A percentile compares a stretch with the other conserved stretches of the same genome.
phyloP scores from a whole-genome alignment of 2,797 vertebrate genomes.

The Lophotriccus pileatus region DNA sequence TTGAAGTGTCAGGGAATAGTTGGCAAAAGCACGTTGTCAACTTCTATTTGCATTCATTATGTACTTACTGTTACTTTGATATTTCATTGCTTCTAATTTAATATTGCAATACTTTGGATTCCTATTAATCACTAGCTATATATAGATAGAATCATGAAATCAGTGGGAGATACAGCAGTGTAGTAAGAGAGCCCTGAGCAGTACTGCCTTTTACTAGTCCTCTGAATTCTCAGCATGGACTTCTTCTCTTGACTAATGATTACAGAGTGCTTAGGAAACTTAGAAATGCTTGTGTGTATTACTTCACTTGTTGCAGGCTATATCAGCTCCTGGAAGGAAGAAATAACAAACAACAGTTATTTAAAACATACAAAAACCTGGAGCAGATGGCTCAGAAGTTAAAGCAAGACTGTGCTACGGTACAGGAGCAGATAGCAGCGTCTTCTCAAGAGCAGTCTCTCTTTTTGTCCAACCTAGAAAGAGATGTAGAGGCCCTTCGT shows the following conservation, averaged over 20 bases:
- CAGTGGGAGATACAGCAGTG: background rate
- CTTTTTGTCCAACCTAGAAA: slow-evolving; percentile 71
- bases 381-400: slow-evolving; percentile 79
- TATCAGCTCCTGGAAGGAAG: slow-evolving; percentile 83
- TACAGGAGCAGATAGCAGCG: slow-evolving; percentile 73
- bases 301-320: slow-evolving; percentile 76
- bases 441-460: slow-evolving; percentile 76
- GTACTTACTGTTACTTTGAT: background rate
- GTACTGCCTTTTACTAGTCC: background rate
- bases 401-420: slow-evolving; percentile 70
- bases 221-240: background rate
- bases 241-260: background rate
- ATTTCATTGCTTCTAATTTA: background rate
- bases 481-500: slow-evolving; percentile 77
- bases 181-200: background rate
- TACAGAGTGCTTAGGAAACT: background rate
- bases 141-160: background rate
- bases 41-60: background rate
- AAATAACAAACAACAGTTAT: slow-evolving; percentile 78
- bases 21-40: background rate
- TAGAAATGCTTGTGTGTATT: background rate
- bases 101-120: background rate
- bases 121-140: background rate
- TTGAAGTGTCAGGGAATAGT: background rate
- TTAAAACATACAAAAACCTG: slow-evolving; percentile 83